phyloP scores from a whole-genome alignment of 2,888 invertebrate species.

The Dusona sp. region DNA sequence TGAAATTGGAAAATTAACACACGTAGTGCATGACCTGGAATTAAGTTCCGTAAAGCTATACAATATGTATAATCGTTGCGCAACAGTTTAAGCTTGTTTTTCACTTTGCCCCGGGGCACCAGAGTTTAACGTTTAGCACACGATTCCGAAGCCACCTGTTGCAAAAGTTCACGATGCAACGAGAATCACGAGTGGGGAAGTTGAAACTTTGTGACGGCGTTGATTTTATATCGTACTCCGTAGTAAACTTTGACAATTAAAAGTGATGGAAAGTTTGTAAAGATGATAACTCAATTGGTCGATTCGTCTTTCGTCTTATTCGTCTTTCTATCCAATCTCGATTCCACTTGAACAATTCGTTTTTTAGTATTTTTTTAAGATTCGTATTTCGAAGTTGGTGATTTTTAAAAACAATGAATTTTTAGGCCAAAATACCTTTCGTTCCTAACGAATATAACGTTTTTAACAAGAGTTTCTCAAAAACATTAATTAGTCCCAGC shows the following conservation, averaged over 20 bases:
- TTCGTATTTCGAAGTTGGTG: not conserved
- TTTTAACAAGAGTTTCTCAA: not conserved
- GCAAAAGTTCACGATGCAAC: conserved; percentile 30
- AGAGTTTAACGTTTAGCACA: conserved; percentile 20
- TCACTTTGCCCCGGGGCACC: not conserved
- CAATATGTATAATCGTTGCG: not conserved
- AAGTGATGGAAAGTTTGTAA: not conserved
- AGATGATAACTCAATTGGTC: not conserved
- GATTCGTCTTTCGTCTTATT: not conserved
- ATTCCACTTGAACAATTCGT: not conserved
- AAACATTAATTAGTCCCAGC: not conserved
- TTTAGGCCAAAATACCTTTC: not conserved
- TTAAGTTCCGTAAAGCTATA: not conserved
- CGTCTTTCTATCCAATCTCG: not conserved
- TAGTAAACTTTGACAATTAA: conserved; percentile 3
- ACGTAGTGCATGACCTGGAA: not conserved
- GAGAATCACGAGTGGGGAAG: not conserved
- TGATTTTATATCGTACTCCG: conserved; percentile 4
- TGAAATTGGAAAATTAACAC: not conserved
- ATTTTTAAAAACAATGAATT: not conserved
- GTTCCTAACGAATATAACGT: not conserved
- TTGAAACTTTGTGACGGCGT: not conserved
- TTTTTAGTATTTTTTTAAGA: not conserved
- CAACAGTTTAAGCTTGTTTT: conserved; percentile 6
- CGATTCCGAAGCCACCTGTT: conserved; percentile 72